Conservation (phyloP, 2,113 vertebrate species). For the Trachemys scripta region DNA sequence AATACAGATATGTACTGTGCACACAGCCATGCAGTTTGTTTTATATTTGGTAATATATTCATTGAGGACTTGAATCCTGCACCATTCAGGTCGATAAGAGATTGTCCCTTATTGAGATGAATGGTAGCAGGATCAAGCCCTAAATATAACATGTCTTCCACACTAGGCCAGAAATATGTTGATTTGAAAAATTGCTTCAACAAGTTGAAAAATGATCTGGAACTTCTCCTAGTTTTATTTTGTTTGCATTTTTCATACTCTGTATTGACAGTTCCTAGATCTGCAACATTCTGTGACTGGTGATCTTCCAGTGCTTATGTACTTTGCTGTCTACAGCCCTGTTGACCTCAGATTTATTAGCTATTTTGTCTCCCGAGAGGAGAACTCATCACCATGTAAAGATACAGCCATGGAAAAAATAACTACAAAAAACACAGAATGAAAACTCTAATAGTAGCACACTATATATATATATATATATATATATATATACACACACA, state of each 20-base stretch:
- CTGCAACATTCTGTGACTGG: slow-evolving; percentile 67
- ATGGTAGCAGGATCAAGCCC: slow-evolving; percentile 26
- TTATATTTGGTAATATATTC: neutral
- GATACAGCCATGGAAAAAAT: slow-evolving; percentile 61
- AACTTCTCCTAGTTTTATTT: slow-evolving; percentile 67
- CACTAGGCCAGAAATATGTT: slow-evolving; percentile 29
- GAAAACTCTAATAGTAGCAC: slow-evolving; percentile 33
- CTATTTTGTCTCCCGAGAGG: slow-evolving; percentile 81
- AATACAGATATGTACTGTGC: neutral
- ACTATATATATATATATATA: neutral
- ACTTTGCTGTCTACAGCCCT: slow-evolving; percentile 80
- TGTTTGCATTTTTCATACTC: slow-evolving; percentile 75
- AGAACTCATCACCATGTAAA: slow-evolving; percentile 68
- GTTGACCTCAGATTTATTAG: slow-evolving; percentile 84
- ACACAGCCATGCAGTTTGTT: neutral
- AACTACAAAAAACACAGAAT: slow-evolving; percentile 52
- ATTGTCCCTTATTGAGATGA: neutral
- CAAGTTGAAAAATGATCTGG: slow-evolving; percentile 73
- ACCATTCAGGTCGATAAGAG: neutral
- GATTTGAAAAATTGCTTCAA: slow-evolving; percentile 56
- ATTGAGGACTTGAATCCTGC: neutral
- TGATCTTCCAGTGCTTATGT: slow-evolving; percentile 74
- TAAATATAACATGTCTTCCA: neutral
- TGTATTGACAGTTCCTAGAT: slow-evolving; percentile 77
- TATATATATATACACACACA: too few species aligned